phyloP scores from a whole-genome alignment of 2,888 invertebrate genomes.

The Chelonus formosanus region DNA sequence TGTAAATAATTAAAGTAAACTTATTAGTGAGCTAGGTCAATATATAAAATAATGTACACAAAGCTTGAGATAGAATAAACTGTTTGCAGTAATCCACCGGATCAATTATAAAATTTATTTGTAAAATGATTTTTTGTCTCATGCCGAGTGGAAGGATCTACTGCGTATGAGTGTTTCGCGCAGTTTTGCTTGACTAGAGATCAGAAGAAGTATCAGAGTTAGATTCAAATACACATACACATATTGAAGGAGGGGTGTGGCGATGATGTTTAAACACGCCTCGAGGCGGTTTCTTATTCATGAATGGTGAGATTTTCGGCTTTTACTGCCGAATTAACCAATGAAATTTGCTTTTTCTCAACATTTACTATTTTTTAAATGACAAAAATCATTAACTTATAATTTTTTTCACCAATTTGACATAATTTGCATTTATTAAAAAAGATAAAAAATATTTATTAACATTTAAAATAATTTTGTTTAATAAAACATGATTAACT shows the following conservation, averaged over 20 bases:
- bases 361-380: not conserved
- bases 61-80: constrained; percentile 40
- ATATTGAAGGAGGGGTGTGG: constrained; percentile 27
- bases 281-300: constrained; percentile 21
- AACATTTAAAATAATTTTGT: no score
- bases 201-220: constrained; percentile 20
- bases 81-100: constrained; percentile 44
- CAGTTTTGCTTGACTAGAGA: constrained; percentile 56
- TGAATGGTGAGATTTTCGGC: constrained; percentile 18
- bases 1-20: not conserved
- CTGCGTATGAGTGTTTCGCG: constrained; percentile 50
- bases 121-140: constrained; percentile 19
- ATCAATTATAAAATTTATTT: constrained; percentile 47
- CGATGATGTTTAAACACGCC: constrained; percentile 18
- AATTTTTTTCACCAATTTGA: no score
- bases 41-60: constrained; percentile 19
- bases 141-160: constrained; percentile 26
- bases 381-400: no score
- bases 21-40: constrained; percentile 7
- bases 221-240: constrained; percentile 18
- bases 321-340: constrained; percentile 11
- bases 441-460: no score
- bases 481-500: no score
- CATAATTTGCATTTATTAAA: no score
- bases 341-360: not conserved